phyloP scores from a whole-genome alignment of 2,888 invertebrate species.

The Halictus quadricinctus region DNA sequence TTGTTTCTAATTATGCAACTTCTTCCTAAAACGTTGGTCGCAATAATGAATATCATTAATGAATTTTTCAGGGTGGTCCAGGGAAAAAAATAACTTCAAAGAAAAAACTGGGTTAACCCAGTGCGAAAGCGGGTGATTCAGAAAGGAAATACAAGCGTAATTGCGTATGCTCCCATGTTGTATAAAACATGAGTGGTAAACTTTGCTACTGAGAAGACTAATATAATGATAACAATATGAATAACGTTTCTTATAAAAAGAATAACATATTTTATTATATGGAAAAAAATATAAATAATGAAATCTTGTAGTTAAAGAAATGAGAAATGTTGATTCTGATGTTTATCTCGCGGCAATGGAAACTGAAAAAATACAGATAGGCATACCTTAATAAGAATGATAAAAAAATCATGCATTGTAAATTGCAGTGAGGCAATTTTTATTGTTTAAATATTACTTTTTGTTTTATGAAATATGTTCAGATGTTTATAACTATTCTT shows the following conservation, averaged over 20 bases:
- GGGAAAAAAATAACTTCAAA: conserved; percentile 84
- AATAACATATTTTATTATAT: conserved; percentile 81
- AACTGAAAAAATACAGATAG: conserved; percentile 58
- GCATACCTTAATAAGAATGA: conserved; percentile 51
- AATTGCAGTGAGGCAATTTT: conserved; percentile 58
- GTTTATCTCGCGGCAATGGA: conserved; percentile 68
- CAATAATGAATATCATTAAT: conserved; percentile 41
- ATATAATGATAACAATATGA: conserved; percentile 76
- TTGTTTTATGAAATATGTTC: conserved; percentile 37
- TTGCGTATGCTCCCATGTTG: conserved; percentile 69
- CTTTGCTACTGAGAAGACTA: conserved; percentile 80
- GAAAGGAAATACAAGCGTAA: conserved; percentile 69
- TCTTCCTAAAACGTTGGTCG: not conserved
- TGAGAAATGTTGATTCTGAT: conserved; percentile 67
- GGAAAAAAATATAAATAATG: conserved; percentile 77
- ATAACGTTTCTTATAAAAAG: conserved; percentile 79
- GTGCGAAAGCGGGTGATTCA: conserved; percentile 50
- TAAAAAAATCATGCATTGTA: conserved; percentile 48
- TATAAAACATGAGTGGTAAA: conserved; percentile 72
- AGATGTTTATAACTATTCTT: conserved; percentile 15
- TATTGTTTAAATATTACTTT: conserved; percentile 58
- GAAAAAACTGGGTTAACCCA: conserved; percentile 75
- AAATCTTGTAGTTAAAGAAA: conserved; percentile 71
- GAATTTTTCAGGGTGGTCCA: conserved; percentile 83
- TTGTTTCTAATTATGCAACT: conserved; percentile 14